A percentile compares a stretch with the other conserved stretches of the same genome.
Evolutionary conservation across 2,113 vertebrate genomes (phyloP).

Genomic region (Chionomys nivalis): DNA sequence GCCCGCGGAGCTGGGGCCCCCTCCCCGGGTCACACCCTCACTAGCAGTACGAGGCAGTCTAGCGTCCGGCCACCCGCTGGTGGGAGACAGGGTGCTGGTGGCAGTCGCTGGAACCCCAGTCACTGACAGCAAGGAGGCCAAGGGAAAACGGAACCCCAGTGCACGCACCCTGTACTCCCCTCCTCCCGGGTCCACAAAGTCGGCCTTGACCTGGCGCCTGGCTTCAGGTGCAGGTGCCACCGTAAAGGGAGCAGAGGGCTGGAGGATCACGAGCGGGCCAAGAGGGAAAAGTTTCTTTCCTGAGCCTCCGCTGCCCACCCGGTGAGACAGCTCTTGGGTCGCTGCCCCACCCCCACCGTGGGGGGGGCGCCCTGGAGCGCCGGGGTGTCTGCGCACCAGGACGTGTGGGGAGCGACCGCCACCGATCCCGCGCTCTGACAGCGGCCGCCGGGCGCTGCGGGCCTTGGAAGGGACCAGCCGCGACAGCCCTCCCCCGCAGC

Average conservation of each 20-base stretch:
- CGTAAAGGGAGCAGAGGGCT: neutral
- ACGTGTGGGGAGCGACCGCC: neutral
- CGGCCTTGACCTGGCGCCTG: neutral
- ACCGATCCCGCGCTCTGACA: neutral
- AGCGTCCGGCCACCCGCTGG: slow-evolving; percentile 5
- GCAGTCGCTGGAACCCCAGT: neutral
- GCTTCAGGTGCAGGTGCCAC: slow-evolving; percentile 66
- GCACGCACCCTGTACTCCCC: neutral
- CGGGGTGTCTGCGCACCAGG: neutral
- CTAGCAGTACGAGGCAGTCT: slow-evolving; percentile 2
- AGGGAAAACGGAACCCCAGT: neutral
- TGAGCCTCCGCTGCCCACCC: slow-evolving; percentile 55
- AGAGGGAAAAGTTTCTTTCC: slow-evolving; percentile 79
- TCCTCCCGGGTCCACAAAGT: neutral
- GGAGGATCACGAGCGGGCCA: slow-evolving; percentile 9
- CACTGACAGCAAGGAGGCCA: neutral
- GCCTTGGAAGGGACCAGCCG: neutral
- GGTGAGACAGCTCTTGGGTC: slow-evolving; percentile 2
- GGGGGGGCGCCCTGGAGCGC: neutral
- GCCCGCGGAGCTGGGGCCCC: slow-evolving; percentile 57
- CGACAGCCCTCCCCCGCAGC: slow-evolving; percentile 1
- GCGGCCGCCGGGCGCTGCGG: neutral
- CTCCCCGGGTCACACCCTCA: slow-evolving; percentile 75
- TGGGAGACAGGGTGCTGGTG: neutral
- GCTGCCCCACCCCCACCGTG: slow-evolving; percentile 58